Evolutionary conservation across 1,140 invertebrate species (phyloP), one percentile per base, ranked within the genome.

Genomic region (Asobara japonica): DNA sequence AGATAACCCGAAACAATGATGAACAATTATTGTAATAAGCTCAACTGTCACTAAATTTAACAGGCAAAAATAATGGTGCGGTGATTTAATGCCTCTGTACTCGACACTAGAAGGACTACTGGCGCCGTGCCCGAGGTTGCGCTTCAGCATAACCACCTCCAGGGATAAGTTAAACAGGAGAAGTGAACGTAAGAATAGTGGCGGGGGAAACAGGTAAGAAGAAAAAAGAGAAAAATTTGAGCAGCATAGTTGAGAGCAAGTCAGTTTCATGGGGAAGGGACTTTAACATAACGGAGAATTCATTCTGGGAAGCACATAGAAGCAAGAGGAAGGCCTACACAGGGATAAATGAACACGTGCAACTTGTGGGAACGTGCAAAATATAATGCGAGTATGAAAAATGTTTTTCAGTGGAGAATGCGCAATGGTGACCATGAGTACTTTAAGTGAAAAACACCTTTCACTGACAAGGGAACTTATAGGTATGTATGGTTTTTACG

Each of bases 251-350:
- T 22, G 51, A 56, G 22, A 25, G 22, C 51, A 56, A 56, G 51
- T 56, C 51, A 18, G 25, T 22, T 51, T 16, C n/a, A 27, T 25
- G 18, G 18, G 22, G 51, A 56, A 56, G 51, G 51, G 51, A 18
- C 51, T 56, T 56, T 56, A 56, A 27, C 51, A 56, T 56, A 56
- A 56, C 51, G 51, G 51, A 18, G 51, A 56, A 56, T 56, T 25
- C 51, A 56, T 56, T 56, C 51, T 56, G 51, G 51, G 51, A 27
- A 56, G 51, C 18, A 45, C n/a, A 45, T 56, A 18, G 7, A 56
- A 13, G 51, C 51, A n/a, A n/a, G 51, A 56, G 8, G 3, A 56
- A 56, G 51, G 51, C 51, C 22, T 25, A 22, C 22, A n/a, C 20
- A 22, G 18, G 18, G 51, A 56, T 25, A 27, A 25, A 56, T 11